Evolutionary conservation across 2,113 vertebrate genomes (phyloP).

Genomic region (Pollimyrus isidori): DNA sequence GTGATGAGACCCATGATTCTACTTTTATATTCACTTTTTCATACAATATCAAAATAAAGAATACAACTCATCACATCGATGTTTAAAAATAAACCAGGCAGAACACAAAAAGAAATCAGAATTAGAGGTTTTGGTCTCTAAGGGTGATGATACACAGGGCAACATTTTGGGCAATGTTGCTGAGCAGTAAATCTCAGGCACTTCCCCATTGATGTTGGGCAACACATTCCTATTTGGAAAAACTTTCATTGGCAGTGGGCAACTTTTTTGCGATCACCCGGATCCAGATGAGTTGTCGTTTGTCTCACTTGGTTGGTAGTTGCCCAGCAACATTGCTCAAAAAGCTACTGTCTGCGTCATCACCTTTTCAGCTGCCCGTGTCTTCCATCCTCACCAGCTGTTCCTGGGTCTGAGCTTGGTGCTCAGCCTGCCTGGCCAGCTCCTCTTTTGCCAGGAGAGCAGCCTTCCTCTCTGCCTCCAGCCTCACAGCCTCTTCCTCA

Average conservation of each 20-base stretch:
- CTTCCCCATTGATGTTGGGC: background rate
- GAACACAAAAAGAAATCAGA: background rate
- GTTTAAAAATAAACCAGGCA: background rate
- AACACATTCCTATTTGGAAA: background rate
- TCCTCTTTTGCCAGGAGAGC: constrained; percentile 92
- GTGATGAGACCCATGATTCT: background rate
- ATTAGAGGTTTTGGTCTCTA: background rate
- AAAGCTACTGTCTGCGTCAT: background rate
- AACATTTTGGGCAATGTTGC: background rate
- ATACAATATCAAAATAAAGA: background rate
- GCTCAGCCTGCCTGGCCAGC: constrained; percentile 76
- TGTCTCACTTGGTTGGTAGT: background rate
- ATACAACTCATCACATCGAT: background rate
- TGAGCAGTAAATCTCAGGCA: background rate
- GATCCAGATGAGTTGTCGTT: background rate
- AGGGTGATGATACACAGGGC: background rate
- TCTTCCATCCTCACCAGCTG: constrained; percentile 73
- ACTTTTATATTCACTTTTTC: background rate
- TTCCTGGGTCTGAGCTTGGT: constrained; percentile 90
- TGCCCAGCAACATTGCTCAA: background rate
- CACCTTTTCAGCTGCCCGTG: background rate
- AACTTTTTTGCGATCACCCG: background rate
- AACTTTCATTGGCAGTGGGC: background rate
- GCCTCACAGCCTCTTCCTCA: constrained; percentile 78
- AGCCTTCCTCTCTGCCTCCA: constrained; percentile 83